Base-by-base conservation (phyloP, 2,797 vertebrate species). In the Chelmon rostratus region DNA sequence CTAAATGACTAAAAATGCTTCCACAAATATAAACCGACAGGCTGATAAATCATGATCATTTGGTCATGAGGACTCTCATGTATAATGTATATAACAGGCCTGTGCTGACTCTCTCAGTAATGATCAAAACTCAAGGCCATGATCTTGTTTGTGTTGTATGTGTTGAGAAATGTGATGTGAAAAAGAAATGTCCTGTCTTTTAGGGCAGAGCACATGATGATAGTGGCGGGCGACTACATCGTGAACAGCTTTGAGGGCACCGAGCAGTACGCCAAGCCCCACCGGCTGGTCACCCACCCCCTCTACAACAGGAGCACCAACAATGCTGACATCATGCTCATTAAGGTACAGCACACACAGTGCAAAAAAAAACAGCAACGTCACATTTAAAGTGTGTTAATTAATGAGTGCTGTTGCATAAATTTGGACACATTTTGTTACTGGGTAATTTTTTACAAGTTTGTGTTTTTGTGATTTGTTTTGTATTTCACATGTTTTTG, bases 301-400 rank as follows among this genome's bases (percentile, higher is more conserved):
- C 83, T 92, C 10, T 96, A 96, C 92, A 94, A 95, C 91, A 84
- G 84, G 49, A 89, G 75, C 68, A 94, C 86, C 82, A 96, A 95
- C 86, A 94, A 96, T 13, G 95, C 94, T 0, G 96, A 96, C 85
- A 93, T 96, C 87, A 96, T 96, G 96, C 93, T 96, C 38, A 95
- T 97, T 68, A 96, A 96, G 95, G 96, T 96, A 90, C 71, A 18
- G 50, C 62, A 71, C 54, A 56, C 13, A 63, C 11, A 23, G 2
- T 40, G 38, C 65, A 59, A 8, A 18, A n/a, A n/a, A n/a, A 13
- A 42, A 31, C 11, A 19, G 8, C 9, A 52, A 21, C 52, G 44
- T 38, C 10, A 46, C 31, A 47, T 21, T 52, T 35, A 35, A 46
- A 21, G 64, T 46, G 9, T 16, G 10, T 18, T 23, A 5, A 12